Evolutionary conservation across 2,113 vertebrate species (phyloP), one percentile per base, ranked within the genome.

Genomic region (Oophaga pumilio): DNA sequence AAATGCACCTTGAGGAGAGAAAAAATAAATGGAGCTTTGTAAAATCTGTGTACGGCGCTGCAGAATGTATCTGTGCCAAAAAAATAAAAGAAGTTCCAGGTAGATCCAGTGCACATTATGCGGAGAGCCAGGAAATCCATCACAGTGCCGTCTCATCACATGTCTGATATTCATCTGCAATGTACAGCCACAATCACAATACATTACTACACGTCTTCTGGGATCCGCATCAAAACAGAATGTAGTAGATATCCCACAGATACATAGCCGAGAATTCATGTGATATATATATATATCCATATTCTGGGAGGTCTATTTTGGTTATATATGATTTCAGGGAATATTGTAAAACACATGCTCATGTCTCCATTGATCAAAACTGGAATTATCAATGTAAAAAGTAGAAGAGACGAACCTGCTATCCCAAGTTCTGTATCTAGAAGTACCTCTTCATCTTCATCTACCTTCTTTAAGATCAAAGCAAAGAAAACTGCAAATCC

Each of bases 401-500:
- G 17, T 7, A 26, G 11, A 56, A 8, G 13, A 57, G 28, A 82
- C 89, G 59, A 77, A 96, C 95, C 92, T 85, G 89, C 83, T 73
- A 94, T 87, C 78, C 94, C 89, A 10, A 92, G 82, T 28, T 94
- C 93, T 0, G 93, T 87, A 89, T 96, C 95, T 33, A 83, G 10
- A 22, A 85, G n/a, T 50, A 77, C 84, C 49, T 95, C 94, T 59
- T 95, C 95, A 24, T 96, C 95, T 82, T 94, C 90, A 28, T 93
- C 91, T 1, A 94, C 94, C 66, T 93, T 94, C 89, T 93, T 96
- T 88, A 96, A 89, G 60, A 96, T 89, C 89, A 96, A 89, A 4
- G 95, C 95, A 18, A 96, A 96, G 90, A 96, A 90, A 78, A 96
- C 93, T 8, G 95, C 95, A 86, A 96, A 14, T 13, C 94, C 93